A percentile compares a stretch with the other conserved stretches of the same genome.
Conservation (phyloP, 2,113 vertebrate species). For the Pedetes capensis region DNA sequence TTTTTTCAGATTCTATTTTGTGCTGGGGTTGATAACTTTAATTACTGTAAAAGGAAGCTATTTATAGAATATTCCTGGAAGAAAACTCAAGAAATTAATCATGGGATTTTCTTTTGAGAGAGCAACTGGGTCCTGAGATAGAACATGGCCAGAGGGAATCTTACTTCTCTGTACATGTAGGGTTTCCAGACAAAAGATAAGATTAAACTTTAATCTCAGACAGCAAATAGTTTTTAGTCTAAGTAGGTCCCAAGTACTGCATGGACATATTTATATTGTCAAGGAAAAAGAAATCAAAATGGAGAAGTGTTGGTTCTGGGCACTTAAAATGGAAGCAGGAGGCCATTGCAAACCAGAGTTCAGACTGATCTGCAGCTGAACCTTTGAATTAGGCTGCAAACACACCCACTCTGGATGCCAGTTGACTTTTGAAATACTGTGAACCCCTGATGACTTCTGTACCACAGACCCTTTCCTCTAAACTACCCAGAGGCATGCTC, state of each 20-base stretch:
- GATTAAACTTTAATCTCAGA: not conserved
- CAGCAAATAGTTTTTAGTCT: not conserved
- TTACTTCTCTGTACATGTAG: not conserved
- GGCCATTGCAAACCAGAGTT: not conserved
- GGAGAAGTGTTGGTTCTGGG: not conserved
- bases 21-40: not conserved
- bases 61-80: slow-evolving; percentile 6
- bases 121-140: not conserved
- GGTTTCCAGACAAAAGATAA: not conserved
- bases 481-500: not conserved
- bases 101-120: not conserved
- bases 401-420: too few relatives aligned
- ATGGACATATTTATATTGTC: not conserved
- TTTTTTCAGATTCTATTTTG: not conserved
- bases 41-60: not conserved
- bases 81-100: not conserved
- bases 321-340: not conserved
- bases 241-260: not conserved
- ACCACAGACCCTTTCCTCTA: not conserved
- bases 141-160: not conserved
- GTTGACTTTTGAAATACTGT: not conserved
- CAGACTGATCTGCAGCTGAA: not conserved
- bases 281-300: not conserved
- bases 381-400: not conserved
- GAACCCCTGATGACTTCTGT: not conserved